These are phyloP conservation scores for Egretta garzetta DNA, from an alignment of 2,113 vertebrate species.

Conservation along the genomic window DNA sequence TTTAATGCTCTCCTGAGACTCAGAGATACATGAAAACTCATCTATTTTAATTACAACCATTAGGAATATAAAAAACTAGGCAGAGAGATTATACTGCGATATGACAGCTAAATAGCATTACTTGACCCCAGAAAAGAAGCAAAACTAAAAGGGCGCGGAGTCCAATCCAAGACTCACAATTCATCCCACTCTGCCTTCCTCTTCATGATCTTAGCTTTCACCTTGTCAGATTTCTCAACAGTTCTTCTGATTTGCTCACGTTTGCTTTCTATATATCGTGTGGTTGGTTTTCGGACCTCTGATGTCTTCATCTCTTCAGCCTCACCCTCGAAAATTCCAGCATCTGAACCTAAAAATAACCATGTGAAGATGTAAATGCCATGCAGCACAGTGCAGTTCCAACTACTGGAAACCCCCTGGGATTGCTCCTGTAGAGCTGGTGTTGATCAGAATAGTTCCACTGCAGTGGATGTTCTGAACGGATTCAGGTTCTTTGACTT, in stretches of 20 bases:
- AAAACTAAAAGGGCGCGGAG: background rate
- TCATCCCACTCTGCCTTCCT: slow-evolving; percentile 88
- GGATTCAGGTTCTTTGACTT: background rate
- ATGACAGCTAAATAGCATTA: background rate
- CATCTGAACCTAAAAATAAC: background rate
- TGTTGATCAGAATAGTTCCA: background rate
- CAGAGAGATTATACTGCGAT: background rate
- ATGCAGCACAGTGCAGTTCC: background rate
- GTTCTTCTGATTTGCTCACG: slow-evolving; percentile 80
- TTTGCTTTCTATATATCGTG: slow-evolving; percentile 72
- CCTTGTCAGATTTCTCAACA: slow-evolving; percentile 82
- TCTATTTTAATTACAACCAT: background rate
- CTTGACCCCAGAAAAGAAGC: background rate
- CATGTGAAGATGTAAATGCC: background rate
- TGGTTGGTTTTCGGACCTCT: background rate
- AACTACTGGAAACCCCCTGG: background rate
- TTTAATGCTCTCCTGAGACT: background rate
- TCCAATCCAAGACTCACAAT: slow-evolving; percentile 81
- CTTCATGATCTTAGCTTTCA: slow-evolving; percentile 80
- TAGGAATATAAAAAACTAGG: background rate
- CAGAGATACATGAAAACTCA: background rate
- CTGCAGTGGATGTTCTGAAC: background rate
- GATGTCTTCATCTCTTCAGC: background rate
- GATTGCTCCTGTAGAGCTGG: background rate
- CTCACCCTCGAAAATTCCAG: background rate